Conservation (phyloP, 1,140 invertebrate genomes). For the Cyphomyrmex costatus region DNA sequence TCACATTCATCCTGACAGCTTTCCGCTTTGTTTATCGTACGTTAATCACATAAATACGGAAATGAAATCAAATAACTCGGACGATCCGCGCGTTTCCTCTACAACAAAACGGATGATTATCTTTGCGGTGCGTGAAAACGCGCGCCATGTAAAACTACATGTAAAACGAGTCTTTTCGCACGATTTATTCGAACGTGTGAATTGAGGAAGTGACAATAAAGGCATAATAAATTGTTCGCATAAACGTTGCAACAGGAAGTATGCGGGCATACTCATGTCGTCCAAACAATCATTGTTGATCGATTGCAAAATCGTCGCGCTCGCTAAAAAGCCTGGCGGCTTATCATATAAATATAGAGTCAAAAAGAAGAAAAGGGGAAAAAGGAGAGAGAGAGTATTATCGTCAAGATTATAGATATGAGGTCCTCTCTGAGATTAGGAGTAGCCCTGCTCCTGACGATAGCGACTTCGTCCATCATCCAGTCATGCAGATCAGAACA, state of each 20-base stretch:
- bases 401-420: conserved; percentile 47
- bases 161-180: conserved; percentile 13
- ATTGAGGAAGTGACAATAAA: conserved; percentile 46
- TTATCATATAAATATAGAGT: conserved; percentile 57
- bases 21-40: conserved; percentile 12
- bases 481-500: conserved; percentile 18
- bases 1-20: not conserved
- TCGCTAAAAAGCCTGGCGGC: not conserved
- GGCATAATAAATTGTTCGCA: conserved; percentile 22
- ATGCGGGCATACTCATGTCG: conserved; percentile 5
- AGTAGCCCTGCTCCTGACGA: conserved; percentile 20
- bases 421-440: conserved; percentile 30
- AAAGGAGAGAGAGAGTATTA: conserved; percentile 16
- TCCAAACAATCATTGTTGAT: conserved; percentile 46
- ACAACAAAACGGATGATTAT: not conserved
- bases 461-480: conserved; percentile 23
- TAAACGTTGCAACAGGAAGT: conserved; percentile 55
- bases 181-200: conserved; percentile 13
- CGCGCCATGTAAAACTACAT: not conserved
- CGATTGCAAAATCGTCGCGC: conserved; percentile 37
- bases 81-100: not conserved
- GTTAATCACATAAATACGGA: conserved; percentile 27
- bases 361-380: not conserved
- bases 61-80: not conserved
- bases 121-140: not conserved